Base-by-base conservation (phyloP, 1,140 invertebrate genomes). In the Caenorhabditis latens region DNA sequence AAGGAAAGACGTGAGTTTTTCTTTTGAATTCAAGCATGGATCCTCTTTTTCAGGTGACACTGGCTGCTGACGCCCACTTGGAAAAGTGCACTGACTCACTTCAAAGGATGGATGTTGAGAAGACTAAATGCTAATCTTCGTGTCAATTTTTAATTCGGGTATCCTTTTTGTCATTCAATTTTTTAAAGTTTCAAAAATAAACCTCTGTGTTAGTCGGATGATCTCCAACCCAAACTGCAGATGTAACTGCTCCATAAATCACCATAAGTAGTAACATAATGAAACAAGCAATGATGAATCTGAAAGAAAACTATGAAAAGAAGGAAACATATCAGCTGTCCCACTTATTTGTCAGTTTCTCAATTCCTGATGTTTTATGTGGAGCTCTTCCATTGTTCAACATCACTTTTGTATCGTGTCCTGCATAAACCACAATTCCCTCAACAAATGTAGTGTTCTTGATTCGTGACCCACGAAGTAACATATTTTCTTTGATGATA, bases 401-500 rank as follows among this genome's bases (percentile, higher is more conserved):
- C 96, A 99, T 97, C 4, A 97, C 96, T 65, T 89, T 87, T 3
- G 86, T 85, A 65, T 84, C 84, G 42, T 85, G 93, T 95, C 95
- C 97, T 87, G 97, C 96, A 94, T 99, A 99, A 50, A 99, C 96
- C 57, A 99, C 97, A 90, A 99, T 96, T 85, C 98, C 98, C 93
- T 99, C 97, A 55, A 98, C 95, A 93, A 95, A 98, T 90, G 96
- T 95, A 2, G 96, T 96, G 93, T 99, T 99, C 93, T 98, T 97
- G 63, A 99, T 94, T 88, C 96, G 94, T 93, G 97, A 98, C 91
- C 98, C 97, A 91, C 97, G 94, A 58, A 99, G 94, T 85, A 99
- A 94, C 88, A 99, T 94, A 94, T 99, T 98, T 90, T 98, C 96
- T 88, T 96, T 97, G 86, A 95, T 95, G 61, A 99, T 95, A 24